These are phyloP conservation scores for Machimus atricapillus DNA, from an alignment of 2,888 invertebrate species.

Conservation along the genomic window DNA sequence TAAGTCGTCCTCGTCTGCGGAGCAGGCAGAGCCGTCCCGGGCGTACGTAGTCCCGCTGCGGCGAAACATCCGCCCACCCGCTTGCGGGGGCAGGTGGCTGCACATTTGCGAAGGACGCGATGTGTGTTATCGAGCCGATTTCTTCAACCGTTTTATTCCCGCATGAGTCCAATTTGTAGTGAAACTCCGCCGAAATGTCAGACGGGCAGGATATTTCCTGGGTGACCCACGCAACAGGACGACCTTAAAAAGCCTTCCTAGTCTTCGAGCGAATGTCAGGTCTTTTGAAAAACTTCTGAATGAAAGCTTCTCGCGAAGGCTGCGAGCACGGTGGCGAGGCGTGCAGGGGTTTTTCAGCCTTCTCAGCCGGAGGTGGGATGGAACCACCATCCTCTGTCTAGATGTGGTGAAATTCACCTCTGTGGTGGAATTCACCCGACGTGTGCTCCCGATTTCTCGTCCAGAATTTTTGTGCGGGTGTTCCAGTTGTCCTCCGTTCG, in stretches of 20 bases:
- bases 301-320: not conserved
- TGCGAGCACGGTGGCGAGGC: not conserved
- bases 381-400: not conserved
- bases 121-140: not conserved
- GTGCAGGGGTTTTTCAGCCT: not conserved
- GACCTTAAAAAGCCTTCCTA: not conserved
- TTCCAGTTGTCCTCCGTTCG: not conserved
- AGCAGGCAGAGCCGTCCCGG: not conserved
- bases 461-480: not conserved
- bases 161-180: not conserved
- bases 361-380: not conserved
- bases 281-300: conserved; percentile 2
- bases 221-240: conserved; percentile 8
- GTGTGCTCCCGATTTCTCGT: not conserved
- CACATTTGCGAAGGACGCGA: not conserved
- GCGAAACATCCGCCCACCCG: not conserved
- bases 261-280: not conserved
- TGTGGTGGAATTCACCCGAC: not conserved
- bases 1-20: not conserved
- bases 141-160: not conserved
- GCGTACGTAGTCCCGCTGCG: not conserved
- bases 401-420: not conserved
- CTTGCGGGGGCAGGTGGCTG: not conserved
- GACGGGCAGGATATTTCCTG: not conserved
- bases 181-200: not conserved